Conservation (phyloP, 1,140 invertebrate genomes). For the Amphibalanus amphitrite region DNA sequence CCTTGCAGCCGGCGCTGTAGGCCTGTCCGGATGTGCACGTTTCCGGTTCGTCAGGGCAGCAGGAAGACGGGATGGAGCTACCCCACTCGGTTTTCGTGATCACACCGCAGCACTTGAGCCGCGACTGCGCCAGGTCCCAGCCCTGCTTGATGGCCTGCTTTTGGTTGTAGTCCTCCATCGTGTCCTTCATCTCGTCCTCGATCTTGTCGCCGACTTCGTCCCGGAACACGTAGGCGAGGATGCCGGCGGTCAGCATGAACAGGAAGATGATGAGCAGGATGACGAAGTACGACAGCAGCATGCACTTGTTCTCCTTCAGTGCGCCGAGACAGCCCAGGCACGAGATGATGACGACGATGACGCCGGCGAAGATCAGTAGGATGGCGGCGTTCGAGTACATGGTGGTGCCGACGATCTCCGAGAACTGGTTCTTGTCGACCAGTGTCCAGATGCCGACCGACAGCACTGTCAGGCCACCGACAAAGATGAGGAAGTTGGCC, state of each 20-base stretch:
- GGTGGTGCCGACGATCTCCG: conserved; percentile 60
- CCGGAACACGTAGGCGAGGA: conserved; percentile 71
- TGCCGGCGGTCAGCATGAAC: conserved; percentile 68
- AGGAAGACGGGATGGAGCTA: background rate
- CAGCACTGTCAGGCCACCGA: conserved; percentile 56
- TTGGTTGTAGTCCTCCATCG: conserved; percentile 48
- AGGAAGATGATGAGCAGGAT: conserved; percentile 68
- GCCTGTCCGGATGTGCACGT: conserved; percentile 37
- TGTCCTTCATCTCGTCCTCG: conserved; percentile 54
- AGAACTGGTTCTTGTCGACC: conserved; percentile 60
- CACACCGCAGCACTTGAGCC: background rate
- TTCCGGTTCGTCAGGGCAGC: background rate
- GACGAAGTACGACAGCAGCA: conserved; percentile 60
- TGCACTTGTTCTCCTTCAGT: conserved; percentile 22
- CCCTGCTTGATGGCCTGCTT: conserved; percentile 19
- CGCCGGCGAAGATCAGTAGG: conserved; percentile 31
- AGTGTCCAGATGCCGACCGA: conserved; percentile 62
- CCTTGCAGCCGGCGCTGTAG: conserved; percentile 51
- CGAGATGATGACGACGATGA: conserved; percentile 20
- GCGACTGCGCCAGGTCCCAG: background rate
- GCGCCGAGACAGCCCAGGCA: conserved; percentile 22
- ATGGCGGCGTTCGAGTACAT: conserved; percentile 62
- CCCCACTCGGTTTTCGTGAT: background rate
- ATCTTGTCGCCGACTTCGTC: conserved; percentile 43
- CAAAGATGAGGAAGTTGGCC: conserved; percentile 30